Conservation (phyloP, 53 echinoderm and acorn worm species). For the Echinarachnius parma region DNA sequence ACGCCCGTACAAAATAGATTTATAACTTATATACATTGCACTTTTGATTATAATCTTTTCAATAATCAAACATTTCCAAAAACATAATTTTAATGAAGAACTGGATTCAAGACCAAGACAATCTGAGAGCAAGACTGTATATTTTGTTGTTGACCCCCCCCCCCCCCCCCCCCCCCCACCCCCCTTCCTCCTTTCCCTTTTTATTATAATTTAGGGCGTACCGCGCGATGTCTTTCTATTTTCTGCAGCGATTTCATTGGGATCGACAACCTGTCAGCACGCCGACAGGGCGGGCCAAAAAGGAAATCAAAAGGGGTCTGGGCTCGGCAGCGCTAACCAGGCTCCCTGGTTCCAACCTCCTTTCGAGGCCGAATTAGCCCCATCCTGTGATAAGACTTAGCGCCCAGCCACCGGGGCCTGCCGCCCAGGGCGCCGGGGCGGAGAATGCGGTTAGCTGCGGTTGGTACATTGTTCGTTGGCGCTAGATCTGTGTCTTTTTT, state of each 20-base stretch:
- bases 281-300: not conserved
- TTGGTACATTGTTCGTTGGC: too few species aligned
- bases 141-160: too few species aligned
- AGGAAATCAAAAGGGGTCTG: not conserved
- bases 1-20: too few species aligned
- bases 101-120: too few species aligned
- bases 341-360: constrained; percentile 31
- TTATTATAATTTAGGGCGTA: too few species aligned
- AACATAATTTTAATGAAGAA: too few species aligned
- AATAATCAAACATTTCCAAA: too few species aligned
- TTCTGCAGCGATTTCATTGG: not conserved
- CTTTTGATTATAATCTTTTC: too few species aligned
- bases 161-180: too few species aligned
- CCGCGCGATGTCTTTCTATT: not conserved
- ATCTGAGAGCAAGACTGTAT: too few species aligned
- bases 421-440: constrained; percentile 37
- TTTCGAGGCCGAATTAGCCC: constrained; percentile 40
- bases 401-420: constrained; percentile 1
- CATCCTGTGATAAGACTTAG: constrained; percentile 26
- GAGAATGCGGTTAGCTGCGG: constrained; percentile 44
- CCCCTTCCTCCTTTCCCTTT: too few species aligned
- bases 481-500: not conserved
- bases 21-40: too few species aligned
- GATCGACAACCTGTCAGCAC: constrained; percentile 6
- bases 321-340: constrained; percentile 17